phyloP scores from a whole-genome alignment of 1,140 invertebrate species.

The Drosophila nigrodunni region DNA sequence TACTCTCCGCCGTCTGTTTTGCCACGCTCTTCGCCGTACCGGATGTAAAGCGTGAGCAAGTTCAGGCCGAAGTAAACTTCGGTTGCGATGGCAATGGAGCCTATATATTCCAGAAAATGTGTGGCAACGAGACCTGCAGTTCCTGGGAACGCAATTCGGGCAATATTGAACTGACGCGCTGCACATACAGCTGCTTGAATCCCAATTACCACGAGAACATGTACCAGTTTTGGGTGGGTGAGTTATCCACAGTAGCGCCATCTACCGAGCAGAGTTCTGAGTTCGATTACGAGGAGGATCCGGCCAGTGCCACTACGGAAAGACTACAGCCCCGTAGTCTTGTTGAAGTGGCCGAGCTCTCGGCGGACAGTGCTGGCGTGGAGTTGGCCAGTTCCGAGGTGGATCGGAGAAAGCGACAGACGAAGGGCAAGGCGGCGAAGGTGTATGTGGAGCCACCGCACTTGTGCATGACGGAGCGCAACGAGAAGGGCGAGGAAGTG shows the following conservation, averaged over 20 bases:
- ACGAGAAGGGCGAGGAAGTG: slow-evolving; percentile 65
- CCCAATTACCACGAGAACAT: slow-evolving; percentile 77
- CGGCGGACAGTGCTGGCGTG: slow-evolving; percentile 58
- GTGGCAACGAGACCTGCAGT: slow-evolving; percentile 87
- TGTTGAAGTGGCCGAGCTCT: slow-evolving; percentile 15
- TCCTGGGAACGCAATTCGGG: slow-evolving; percentile 88
- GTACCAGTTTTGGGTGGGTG: slow-evolving; percentile 74
- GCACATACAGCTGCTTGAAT: slow-evolving; percentile 87
- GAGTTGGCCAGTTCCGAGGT: slow-evolving; percentile 66
- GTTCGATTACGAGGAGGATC: slow-evolving; percentile 82
- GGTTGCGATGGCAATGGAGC: slow-evolving; percentile 88
- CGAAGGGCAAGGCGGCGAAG: slow-evolving; percentile 42
- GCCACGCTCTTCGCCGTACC: slow-evolving; percentile 88
- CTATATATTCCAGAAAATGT: slow-evolving; percentile 89
- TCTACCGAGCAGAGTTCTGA: slow-evolving; percentile 77
- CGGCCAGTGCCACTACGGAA: slow-evolving; percentile 64
- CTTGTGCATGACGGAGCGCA: slow-evolving; percentile 86
- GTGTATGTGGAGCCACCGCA: slow-evolving; percentile 86
- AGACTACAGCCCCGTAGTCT: slow-evolving; percentile 45
- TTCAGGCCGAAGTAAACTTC: slow-evolving; percentile 88
- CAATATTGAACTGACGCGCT: slow-evolving; percentile 85
- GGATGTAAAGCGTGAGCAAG: slow-evolving; percentile 86
- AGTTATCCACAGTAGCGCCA: slow-evolving; percentile 53
- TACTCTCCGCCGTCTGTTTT: slow-evolving; percentile 89
- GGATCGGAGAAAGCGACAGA: slow-evolving; percentile 29